phyloP scores from a whole-genome alignment of 2,797 vertebrate species.

The Microctenopoma steveboyesi region DNA sequence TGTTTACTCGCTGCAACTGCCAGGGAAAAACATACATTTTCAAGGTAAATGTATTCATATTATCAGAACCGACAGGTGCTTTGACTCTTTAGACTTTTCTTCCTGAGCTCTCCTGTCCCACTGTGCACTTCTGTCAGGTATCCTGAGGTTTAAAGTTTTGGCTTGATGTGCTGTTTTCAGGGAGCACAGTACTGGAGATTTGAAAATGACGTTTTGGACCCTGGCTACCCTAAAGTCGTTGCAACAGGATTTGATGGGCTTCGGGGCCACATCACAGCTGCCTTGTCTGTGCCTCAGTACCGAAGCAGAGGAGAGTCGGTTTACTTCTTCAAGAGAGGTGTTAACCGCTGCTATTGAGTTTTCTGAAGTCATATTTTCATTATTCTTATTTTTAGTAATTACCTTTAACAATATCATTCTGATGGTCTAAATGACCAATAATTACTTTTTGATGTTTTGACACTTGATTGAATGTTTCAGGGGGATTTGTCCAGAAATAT shows the following conservation, averaged over 20 bases:
- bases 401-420: not conserved
- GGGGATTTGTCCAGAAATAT: conserved; percentile 91
- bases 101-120: no score
- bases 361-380: no score
- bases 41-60: conserved; percentile 81
- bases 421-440: not conserved
- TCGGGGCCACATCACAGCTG: conserved; percentile 87
- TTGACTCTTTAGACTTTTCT: not conserved
- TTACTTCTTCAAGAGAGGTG: conserved; percentile 96
- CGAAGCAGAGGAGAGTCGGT: conserved; percentile 87
- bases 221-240: conserved; percentile 87
- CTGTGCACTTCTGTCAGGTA: not conserved
- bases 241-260: conserved; percentile 89
- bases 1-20: conserved; percentile 96
- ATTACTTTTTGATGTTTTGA: not conserved
- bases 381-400: not conserved
- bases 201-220: conserved; percentile 88
- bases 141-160: not conserved
- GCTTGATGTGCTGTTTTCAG: conserved; percentile 66
- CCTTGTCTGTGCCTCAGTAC: conserved; percentile 89
- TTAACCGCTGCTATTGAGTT: not conserved
- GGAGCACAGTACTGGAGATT: conserved; percentile 92
- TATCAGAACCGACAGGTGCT: not conserved
- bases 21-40: conserved; percentile 96
- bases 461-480: conserved; percentile 69